Evolutionary conservation across 2,888 invertebrate genomes (phyloP).

Genomic region (Epicampocera succincta): DNA sequence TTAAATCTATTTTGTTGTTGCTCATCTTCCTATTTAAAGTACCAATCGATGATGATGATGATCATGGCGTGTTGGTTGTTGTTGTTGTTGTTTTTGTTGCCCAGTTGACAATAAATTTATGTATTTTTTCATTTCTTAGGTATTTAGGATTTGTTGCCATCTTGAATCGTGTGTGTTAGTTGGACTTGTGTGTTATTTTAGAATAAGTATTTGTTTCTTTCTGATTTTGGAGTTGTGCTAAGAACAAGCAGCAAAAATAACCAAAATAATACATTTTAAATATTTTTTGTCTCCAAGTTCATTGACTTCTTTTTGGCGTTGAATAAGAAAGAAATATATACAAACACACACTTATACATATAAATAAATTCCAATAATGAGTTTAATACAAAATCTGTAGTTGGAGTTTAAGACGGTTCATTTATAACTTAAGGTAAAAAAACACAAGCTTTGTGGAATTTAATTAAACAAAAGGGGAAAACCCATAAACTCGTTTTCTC

Average conservation of each 20-base stretch:
- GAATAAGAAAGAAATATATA: conserved; percentile 6
- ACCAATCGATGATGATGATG: conserved; percentile 57
- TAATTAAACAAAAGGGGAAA: neutral
- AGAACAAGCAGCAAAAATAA: neutral
- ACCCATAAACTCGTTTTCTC: too few relatives aligned
- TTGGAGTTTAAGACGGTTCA: conserved; percentile 6
- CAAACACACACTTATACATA: too few relatives aligned
- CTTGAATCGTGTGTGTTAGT: conserved; percentile 5
- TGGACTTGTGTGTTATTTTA: conserved; percentile 11
- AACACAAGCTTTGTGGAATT: conserved; percentile 4
- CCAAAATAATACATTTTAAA: conserved; percentile 43
- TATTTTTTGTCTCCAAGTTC: conserved; percentile 56
- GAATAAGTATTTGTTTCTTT: conserved; percentile 42
- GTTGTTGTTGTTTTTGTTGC: too few relatives aligned
- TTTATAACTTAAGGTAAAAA: conserved; percentile 16
- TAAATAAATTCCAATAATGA: conserved; percentile 26
- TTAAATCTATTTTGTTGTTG: conserved; percentile 11
- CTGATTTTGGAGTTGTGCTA: conserved; percentile 21
- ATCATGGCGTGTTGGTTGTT: too few relatives aligned
- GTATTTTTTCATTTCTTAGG: conserved; percentile 30
- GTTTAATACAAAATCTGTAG: conserved; percentile 34
- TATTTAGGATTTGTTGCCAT: conserved; percentile 35
- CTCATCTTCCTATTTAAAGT: conserved; percentile 34
- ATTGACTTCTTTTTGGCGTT: conserved; percentile 51
- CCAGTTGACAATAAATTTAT: conserved; percentile 60